A percentile compares a stretch with the other conserved stretches of the same genome.
phyloP scores from a whole-genome alignment of 37 sponge, comb jelly and placozoan species.

The Aphrocallistes beatrix region DNA sequence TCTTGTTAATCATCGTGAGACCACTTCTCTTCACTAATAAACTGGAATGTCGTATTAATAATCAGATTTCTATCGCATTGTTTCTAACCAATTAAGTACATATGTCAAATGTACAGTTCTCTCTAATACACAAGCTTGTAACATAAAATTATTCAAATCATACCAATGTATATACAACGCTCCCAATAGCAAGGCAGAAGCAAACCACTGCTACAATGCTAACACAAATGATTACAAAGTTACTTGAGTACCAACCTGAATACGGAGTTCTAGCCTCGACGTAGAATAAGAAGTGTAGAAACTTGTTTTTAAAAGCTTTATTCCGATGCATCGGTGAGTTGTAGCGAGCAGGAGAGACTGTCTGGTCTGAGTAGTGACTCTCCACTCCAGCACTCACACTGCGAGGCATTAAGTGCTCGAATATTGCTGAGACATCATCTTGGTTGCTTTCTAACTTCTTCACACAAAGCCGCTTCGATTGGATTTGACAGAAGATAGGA shows the following conservation, averaged over 20 bases:
- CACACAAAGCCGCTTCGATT: constrained; percentile 43
- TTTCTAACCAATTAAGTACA: no score
- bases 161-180: not conserved
- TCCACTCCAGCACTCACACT: not conserved
- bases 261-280: not conserved
- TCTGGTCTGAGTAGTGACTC: not conserved
- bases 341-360: not conserved
- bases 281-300: not conserved
- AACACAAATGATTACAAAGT: not conserved
- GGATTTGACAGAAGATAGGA: constrained; percentile 56
- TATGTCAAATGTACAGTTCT: no score
- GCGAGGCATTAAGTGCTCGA: not conserved
- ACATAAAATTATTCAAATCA: not conserved
- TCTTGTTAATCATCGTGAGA: no score
- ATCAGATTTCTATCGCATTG: no score
- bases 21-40: no score
- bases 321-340: not conserved
- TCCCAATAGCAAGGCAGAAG: not conserved
- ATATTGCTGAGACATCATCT: not conserved
- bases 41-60: no score
- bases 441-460: constrained; percentile 24
- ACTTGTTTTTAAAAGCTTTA: not conserved
- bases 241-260: constrained; percentile 13
- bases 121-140: no score
- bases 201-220: not conserved